Base-by-base conservation (phyloP, 2,797 vertebrate species). In the Pyrocephalus nanus region DNA sequence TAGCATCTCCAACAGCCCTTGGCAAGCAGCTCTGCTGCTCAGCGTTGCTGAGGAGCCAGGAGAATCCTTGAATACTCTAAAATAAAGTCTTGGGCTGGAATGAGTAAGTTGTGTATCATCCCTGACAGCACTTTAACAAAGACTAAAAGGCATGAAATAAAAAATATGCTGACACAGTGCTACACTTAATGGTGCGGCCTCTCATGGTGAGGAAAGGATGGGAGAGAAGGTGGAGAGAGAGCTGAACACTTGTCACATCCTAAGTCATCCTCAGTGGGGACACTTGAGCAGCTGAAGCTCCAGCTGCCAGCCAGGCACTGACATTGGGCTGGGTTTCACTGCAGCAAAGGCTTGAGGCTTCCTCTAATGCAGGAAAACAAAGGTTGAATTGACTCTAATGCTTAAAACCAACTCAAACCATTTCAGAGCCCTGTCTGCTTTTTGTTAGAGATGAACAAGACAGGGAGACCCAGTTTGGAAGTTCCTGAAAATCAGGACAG, bases 1-100 rank as follows among this genome's bases (percentile, higher is more conserved):
- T 82, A 94, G 85, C 88, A 88, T 16, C 75, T 70, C 6, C 60
- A 58, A 1, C 81, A 92, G 69, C 79, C 79, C 62, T 86, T 93
- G 92, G 85, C 82, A 86, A 45, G 72, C 74, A 69, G 83, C 47
- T 90, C 51, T 3, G 2, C 9, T 2, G 85, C 79, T 94, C n/a
- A 2, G 55, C 0, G 0, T 2, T 86, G 67, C 87, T 16, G 62
- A 91, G 90, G 74, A 92, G 92, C 58, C 79, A 36, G 82, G 50
- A 60, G 66, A 58, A 69, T 6, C 92, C 76, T 86, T 26, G 17
- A 71, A 36, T 5, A 18, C 36, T 65, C 47, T 0, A 2, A 70
- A 88, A 17, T 15, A 8, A 14, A 78, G 64, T 50, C 65, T 61
- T 40, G 65, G 54, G 85, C 26, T 45, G 86, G 61, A 32, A 11